A percentile compares a stretch with the other conserved stretches of the same genome.
Conservation (phyloP, 2,113 vertebrate species). For the Petromus typicus region DNA sequence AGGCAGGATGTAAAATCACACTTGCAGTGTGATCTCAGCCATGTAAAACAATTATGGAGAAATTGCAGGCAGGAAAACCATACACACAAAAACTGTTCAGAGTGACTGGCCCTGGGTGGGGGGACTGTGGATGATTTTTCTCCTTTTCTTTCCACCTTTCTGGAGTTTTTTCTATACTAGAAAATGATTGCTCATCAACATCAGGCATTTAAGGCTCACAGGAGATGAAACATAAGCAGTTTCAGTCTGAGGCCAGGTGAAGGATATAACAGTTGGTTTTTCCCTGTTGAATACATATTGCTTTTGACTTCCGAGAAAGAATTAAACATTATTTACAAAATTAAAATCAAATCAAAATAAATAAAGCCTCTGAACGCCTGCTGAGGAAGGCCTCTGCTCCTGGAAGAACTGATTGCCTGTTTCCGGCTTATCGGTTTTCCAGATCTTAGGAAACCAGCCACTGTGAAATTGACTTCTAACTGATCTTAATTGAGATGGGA, state of each 20-base stretch:
- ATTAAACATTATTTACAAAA: slow-evolving; percentile 66
- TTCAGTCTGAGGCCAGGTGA: not conserved
- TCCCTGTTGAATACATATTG: slow-evolving; percentile 3
- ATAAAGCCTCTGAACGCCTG: slow-evolving; percentile 69
- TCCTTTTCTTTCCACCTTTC: slow-evolving; percentile 30
- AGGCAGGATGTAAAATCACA: slow-evolving; percentile 25
- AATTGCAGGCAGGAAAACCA: slow-evolving; percentile 8
- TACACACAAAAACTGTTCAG: not conserved
- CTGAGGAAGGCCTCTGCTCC: slow-evolving; percentile 62
- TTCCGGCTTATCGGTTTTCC: slow-evolving; percentile 84
- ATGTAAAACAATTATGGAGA: slow-evolving; percentile 15
- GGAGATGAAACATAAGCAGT: slow-evolving; percentile 8
- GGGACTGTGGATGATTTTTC: not conserved
- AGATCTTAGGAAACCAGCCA: slow-evolving; percentile 87
- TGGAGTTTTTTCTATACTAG: not conserved
- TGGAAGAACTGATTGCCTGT: slow-evolving; percentile 78
- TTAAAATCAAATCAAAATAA: slow-evolving; percentile 73
- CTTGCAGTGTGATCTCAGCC: not conserved
- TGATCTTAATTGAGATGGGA: slow-evolving; percentile 86
- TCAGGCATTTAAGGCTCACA: slow-evolving; percentile 33
- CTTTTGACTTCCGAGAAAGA: slow-evolving; percentile 59
- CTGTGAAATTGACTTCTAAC: slow-evolving; percentile 90
- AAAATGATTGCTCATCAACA: slow-evolving; percentile 6
- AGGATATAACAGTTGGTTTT: slow-evolving; percentile 21
- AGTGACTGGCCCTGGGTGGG: not conserved